Conservation (phyloP, 2,888 invertebrate genomes). For the Pandemis corylana region DNA sequence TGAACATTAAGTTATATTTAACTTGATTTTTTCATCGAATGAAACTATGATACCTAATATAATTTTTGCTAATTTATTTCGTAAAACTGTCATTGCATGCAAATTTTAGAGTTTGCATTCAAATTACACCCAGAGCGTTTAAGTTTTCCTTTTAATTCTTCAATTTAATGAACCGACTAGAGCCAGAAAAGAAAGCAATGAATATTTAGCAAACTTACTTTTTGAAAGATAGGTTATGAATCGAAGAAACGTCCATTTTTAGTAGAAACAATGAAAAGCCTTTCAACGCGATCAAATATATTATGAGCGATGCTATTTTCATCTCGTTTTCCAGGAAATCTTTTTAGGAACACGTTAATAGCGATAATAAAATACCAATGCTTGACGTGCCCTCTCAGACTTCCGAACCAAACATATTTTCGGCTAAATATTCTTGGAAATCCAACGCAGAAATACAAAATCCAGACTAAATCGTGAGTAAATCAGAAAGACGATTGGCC, state of each 20-base stretch:
- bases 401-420: too few species aligned
- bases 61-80: background rate
- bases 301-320: constrained; percentile 23
- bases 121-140: background rate
- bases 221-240: background rate
- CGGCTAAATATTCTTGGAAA: too few species aligned
- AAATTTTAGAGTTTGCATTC: background rate
- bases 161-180: background rate
- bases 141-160: background rate
- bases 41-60: background rate
- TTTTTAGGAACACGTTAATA: constrained; percentile 33
- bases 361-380: background rate
- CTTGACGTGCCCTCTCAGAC: too few species aligned
- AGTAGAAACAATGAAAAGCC: constrained; percentile 8
- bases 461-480: too few species aligned
- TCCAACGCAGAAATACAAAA: too few species aligned
- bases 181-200: constrained; percentile 20
- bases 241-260: constrained; percentile 11
- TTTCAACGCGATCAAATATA: constrained; percentile 28
- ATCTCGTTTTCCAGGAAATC: constrained; percentile 30
- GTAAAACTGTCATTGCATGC: background rate
- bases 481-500: too few species aligned
- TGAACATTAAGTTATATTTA: too few species aligned
- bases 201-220: constrained; percentile 15
- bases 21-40: background rate